A percentile compares a stretch with the other conserved stretches of the same genome.
Evolutionary conservation across 1,140 invertebrate genomes (phyloP).

Genomic region (Ephestia elutella): DNA sequence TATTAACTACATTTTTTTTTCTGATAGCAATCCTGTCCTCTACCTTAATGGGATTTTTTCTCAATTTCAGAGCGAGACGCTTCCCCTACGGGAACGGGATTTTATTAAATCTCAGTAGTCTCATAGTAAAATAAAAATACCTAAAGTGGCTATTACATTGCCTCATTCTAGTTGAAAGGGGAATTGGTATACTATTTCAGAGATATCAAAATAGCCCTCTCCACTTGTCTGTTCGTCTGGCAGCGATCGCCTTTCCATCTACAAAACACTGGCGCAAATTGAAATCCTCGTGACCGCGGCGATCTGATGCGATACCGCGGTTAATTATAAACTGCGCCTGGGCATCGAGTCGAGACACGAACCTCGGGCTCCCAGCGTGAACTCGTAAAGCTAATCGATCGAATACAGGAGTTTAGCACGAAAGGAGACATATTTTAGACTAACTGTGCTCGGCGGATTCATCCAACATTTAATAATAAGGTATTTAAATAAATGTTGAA

Average conservation of each 20-base stretch:
- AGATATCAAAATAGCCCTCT: no score
- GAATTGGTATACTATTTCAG: no score
- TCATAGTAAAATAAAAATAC: no score
- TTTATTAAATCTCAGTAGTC: no score
- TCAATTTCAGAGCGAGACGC: no score
- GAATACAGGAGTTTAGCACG: background rate
- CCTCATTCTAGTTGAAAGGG: no score
- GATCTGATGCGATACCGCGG: conserved; percentile 1
- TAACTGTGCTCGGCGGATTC: background rate
- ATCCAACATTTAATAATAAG: background rate
- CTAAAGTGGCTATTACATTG: no score
- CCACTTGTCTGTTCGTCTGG: conserved; percentile 3
- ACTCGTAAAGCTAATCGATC: background rate
- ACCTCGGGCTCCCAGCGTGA: background rate
- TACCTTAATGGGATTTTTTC: no score
- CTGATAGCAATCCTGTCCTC: no score
- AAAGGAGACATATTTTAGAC: background rate
- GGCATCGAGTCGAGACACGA: background rate
- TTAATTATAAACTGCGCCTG: background rate
- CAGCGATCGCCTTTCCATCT: conserved; percentile 11
- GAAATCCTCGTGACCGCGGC: conserved; percentile 26
- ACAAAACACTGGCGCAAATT: conserved; percentile 18
- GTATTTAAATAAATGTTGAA: no score
- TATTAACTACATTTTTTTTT: no score
- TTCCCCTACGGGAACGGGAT: no score